Conservation (phyloP, 2,888 invertebrate genomes). For the Agonum fuliginosum region DNA sequence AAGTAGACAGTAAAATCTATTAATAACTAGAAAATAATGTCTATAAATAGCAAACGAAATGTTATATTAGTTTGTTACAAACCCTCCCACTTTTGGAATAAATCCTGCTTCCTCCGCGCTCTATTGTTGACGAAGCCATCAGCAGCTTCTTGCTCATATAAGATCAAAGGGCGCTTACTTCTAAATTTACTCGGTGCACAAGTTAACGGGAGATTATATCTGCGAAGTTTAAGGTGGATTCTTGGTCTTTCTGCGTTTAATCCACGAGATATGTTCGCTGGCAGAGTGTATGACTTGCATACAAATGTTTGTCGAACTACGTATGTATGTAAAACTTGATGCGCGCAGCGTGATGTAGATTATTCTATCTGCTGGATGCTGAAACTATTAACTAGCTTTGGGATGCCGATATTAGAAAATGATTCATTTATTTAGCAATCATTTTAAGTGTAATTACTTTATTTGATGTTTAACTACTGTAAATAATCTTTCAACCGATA, state of each 20-base stretch:
- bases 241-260: conserved; percentile 27
- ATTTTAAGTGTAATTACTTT: too few species aligned
- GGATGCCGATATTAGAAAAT: too few species aligned
- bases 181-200: conserved; percentile 20
- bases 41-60: too few species aligned
- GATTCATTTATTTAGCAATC: too few species aligned
- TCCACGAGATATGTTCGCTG: conserved; percentile 40
- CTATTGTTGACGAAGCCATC: conserved; percentile 1
- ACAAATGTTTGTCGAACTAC: conserved; percentile 37
- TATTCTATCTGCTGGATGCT: too few species aligned
- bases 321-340: conserved; percentile 16
- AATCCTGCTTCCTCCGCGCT: not conserved
- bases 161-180: conserved; percentile 28
- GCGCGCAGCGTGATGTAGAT: too few species aligned
- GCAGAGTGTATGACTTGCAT: conserved; percentile 13
- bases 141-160: not conserved
- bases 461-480: too few species aligned
- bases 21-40: too few species aligned
- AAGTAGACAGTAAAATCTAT: too few species aligned
- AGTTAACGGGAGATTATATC: conserved; percentile 45
- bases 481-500: too few species aligned
- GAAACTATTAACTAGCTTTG: too few species aligned
- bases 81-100: not conserved
- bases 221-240: conserved; percentile 24
- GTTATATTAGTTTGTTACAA: too few species aligned